Evolutionary conservation across 1,140 invertebrate genomes (phyloP), one percentile per base, ranked within the genome.

Genomic region (Macrosteles quadrilineatus): DNA sequence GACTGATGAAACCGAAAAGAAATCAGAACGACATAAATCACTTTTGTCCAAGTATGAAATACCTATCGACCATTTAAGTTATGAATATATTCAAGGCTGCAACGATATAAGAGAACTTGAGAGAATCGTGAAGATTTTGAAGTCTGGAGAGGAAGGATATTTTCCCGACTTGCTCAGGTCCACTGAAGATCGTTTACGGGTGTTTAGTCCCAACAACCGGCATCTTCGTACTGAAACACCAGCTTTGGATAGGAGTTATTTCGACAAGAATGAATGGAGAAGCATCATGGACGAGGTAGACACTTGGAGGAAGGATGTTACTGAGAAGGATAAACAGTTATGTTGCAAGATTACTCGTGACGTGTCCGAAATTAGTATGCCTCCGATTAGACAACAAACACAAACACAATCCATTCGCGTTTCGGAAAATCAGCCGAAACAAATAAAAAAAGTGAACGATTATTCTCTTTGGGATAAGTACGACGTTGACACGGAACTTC

Each of bases 401-500:
- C 32, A 36, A 4, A 6, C 32, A 14, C 32, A 36, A 36, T 36
- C 32, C 14, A 6, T 14, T 4, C 4, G 14, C 4, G 32, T 4
- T 14, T 4, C 14, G 32, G 32, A 36, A 4, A 50, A 17, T 50
- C 14, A 50, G 17, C 30, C 17, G n/a, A 63, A 63, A 32, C 29
- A 23, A 12, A 59, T 23, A 27, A 11, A 6, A 11, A 30, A 12
- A 29, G 30, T 67, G 25, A 70, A 71, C 75, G 87, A 90, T 73
- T 90, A 90, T 71, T 76, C 75, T 0, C 82, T 84, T 69, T 91
- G 89, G 89, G 86, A 90, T 75, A 88, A 88, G 77, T 90, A 87
- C 75, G 88, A 90, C 76, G 84, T 84, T 1, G 89, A 91, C 63
- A 84, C 83, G 14, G 89, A 90, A 78, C 76, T 89, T 9, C 79